These are phyloP conservation scores for Oncopodura yosiiana DNA, from an alignment of 1,140 invertebrate species.

Conservation along the genomic window DNA sequence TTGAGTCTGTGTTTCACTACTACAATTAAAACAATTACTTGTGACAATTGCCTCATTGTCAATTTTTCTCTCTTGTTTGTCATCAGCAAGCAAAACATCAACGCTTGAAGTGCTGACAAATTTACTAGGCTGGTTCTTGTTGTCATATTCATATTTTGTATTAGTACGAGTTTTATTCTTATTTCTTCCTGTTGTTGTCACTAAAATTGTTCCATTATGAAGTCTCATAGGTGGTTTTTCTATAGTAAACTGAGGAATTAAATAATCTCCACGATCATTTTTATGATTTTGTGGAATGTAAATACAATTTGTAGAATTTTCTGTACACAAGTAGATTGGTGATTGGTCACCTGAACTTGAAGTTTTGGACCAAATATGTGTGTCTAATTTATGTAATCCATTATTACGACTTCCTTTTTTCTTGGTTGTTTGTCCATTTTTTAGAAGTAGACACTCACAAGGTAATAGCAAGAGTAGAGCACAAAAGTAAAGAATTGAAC, in stretches of 20 bases:
- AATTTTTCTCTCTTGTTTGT: not conserved
- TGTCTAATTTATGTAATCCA: not conserved
- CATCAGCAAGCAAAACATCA: not conserved
- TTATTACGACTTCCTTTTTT: not conserved
- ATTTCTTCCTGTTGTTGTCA: conserved; percentile 3
- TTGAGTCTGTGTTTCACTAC: too few relatives aligned
- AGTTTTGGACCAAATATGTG: too few relatives aligned
- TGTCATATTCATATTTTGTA: not conserved
- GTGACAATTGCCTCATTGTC: not conserved
- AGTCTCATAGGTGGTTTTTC: conserved; percentile 11
- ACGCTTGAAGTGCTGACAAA: too few relatives aligned
- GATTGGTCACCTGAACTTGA: too few relatives aligned
- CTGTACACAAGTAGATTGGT: conserved; percentile 10
- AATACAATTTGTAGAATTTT: not conserved
- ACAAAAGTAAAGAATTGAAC: too few relatives aligned
- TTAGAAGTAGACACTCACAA: too few relatives aligned
- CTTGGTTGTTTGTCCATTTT: too few relatives aligned
- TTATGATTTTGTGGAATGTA: not conserved
- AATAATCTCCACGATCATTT: not conserved
- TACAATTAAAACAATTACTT: too few relatives aligned
- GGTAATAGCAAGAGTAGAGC: too few relatives aligned
- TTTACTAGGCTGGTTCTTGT: not conserved
- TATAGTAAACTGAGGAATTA: not conserved
- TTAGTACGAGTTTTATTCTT: not conserved
- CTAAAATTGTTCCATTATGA: conserved; percentile 12